Percentiles rank a stretch among this genome's conserved stretches.
phyloP scores from a whole-genome alignment of 1,140 invertebrate genomes.

The Pollicipes pollicipes region DNA sequence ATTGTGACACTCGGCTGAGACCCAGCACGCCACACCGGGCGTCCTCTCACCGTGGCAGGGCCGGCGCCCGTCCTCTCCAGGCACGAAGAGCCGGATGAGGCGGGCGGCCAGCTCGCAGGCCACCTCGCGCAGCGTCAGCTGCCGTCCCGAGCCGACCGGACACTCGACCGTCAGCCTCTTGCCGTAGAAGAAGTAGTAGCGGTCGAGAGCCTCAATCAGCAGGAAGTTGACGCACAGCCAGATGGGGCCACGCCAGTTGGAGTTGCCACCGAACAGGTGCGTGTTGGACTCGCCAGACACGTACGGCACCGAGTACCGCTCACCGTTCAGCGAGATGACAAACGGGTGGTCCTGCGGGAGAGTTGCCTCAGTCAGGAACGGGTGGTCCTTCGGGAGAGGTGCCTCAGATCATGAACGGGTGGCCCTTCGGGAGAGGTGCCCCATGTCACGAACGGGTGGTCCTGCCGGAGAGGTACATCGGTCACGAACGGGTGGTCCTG shows the following conservation, averaged over 20 bases:
- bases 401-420: no score
- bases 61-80: conserved; percentile 22
- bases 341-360: conserved; percentile 16
- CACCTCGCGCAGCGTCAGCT: conserved; percentile 24
- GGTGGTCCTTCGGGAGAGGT: no score
- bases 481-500: no score
- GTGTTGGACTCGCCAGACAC: conserved; percentile 27
- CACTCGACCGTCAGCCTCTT: conserved; percentile 27
- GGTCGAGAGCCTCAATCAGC: conserved; percentile 25
- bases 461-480: no score
- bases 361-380: no score
- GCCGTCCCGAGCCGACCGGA: conserved; percentile 24
- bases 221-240: conserved; percentile 24
- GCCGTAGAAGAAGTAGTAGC: conserved; percentile 26
- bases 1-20: no score
- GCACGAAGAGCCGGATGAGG: conserved; percentile 24
- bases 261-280: conserved; percentile 31
- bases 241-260: conserved; percentile 32
- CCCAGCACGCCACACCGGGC: no score
- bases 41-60: conserved; percentile 27
- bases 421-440: no score
- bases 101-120: conserved; percentile 22
- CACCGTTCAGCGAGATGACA: conserved; percentile 18
- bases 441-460: no score
- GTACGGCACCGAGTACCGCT: conserved; percentile 24